A percentile compares a stretch with the other conserved stretches of the same genome.
Conservation (phyloP, 2,113 vertebrate genomes). For the Pterocles orientalis region DNA sequence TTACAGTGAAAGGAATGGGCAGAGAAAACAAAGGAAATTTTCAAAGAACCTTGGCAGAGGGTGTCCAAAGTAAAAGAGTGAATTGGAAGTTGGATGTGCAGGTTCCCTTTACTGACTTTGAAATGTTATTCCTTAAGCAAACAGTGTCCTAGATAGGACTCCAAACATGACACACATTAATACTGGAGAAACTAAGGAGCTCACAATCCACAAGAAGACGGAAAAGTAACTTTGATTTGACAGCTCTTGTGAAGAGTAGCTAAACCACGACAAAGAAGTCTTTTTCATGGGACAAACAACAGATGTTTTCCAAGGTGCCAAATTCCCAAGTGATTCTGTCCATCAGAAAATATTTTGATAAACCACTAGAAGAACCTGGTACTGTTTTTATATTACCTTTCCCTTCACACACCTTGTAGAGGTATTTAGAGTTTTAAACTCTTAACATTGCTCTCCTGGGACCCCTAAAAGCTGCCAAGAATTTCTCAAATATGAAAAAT, state of each 20-base stretch:
- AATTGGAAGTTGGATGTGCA: not conserved
- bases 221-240: not conserved
- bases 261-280: not conserved
- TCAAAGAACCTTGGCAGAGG: not conserved
- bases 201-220: fast-evolving
- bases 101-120: not conserved
- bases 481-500: not conserved
- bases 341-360: not conserved
- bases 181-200: not conserved
- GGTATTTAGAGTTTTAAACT: not conserved
- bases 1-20: not conserved
- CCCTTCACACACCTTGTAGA: not conserved
- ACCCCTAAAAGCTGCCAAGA: not conserved
- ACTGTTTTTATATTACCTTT: not conserved
- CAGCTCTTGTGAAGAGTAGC: not conserved
- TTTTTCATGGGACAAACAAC: not conserved
- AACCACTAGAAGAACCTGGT: not conserved
- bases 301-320: not conserved
- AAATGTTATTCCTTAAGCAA: not conserved
- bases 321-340: not conserved
- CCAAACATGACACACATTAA: not conserved
- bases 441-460: not conserved
- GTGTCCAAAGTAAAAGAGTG: not conserved
- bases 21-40: constrained; percentile 9
- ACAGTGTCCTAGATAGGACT: not conserved